These are phyloP conservation scores for Aspidiotus destructor DNA, from an alignment of 2,888 invertebrate genomes.

Conservation along the genomic window DNA sequence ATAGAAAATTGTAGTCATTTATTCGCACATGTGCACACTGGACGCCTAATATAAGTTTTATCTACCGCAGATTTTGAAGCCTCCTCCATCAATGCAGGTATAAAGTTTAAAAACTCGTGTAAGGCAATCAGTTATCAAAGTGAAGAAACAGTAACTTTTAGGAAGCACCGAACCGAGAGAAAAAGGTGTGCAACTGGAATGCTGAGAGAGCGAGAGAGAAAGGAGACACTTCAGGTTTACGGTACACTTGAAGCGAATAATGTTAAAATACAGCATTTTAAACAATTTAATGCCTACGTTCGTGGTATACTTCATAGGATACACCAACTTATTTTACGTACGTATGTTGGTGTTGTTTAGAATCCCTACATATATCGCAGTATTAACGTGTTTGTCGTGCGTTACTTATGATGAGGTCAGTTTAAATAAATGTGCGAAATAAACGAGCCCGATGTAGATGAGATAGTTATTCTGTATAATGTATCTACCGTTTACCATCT, in stretches of 20 bases:
- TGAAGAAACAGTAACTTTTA: background rate
- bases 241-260: conserved; percentile 17
- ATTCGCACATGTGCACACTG: too few relatives aligned
- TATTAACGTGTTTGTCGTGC: conserved; percentile 29
- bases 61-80: too few relatives aligned
- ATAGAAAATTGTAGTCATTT: too few relatives aligned
- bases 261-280: conserved; percentile 25
- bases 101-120: too few relatives aligned
- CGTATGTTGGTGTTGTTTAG: too few relatives aligned
- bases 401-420: conserved; percentile 27
- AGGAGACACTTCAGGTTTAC: conserved; percentile 15
- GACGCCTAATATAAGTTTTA: too few relatives aligned
- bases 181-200: conserved; percentile 7
- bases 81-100: too few relatives aligned
- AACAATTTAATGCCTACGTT: conserved; percentile 28
- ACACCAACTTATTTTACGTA: too few relatives aligned
- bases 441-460: conserved; percentile 12
- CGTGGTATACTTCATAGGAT: background rate
- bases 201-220: conserved; percentile 13
- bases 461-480: too few relatives aligned
- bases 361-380: background rate
- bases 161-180: background rate
- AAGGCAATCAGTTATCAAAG: too few relatives aligned
- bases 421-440: conserved; percentile 30
- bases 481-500: too few relatives aligned